Percentiles rank a stretch among this genome's conserved stretches.
phyloP scores from a whole-genome alignment of 1,140 invertebrate genomes.

The Hyles vespertilio region DNA sequence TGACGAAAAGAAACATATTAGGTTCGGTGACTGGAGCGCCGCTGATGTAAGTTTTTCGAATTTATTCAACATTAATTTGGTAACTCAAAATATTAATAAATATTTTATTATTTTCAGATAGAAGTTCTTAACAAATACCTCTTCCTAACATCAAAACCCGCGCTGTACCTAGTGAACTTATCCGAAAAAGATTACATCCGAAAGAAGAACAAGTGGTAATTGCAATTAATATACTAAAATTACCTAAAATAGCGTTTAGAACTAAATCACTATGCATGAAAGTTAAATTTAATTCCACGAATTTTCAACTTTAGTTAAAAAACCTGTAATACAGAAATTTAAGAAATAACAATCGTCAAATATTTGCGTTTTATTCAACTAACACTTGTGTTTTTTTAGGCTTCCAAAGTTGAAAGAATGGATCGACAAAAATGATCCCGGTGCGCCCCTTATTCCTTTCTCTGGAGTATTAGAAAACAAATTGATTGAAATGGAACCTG shows the following conservation, averaged over 20 bases:
- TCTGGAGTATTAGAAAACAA: conserved; percentile 94
- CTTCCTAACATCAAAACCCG: conserved; percentile 98
- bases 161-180: conserved; percentile 97
- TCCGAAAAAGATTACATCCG: conserved; percentile 99
- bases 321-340: too few species aligned
- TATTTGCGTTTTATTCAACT: too few species aligned
- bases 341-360: too few species aligned
- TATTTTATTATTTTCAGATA: conserved; percentile 82
- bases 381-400: conserved; percentile 75
- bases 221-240: too few species aligned
- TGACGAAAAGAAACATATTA: conserved; percentile 94
- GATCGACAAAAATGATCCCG: conserved; percentile 98
- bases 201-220: conserved; percentile 98
- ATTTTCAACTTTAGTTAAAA: too few species aligned
- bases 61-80: background rate
- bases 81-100: conserved; percentile 8
- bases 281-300: too few species aligned
- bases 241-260: too few species aligned
- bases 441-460: conserved; percentile 95
- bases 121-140: conserved; percentile 97
- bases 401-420: conserved; percentile 98
- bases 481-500: conserved; percentile 90
- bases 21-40: conserved; percentile 94
- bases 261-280: too few species aligned
- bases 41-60: conserved; percentile 86